phyloP scores from a whole-genome alignment of 2,113 vertebrate genomes.

The Seriola aureovittata region DNA sequence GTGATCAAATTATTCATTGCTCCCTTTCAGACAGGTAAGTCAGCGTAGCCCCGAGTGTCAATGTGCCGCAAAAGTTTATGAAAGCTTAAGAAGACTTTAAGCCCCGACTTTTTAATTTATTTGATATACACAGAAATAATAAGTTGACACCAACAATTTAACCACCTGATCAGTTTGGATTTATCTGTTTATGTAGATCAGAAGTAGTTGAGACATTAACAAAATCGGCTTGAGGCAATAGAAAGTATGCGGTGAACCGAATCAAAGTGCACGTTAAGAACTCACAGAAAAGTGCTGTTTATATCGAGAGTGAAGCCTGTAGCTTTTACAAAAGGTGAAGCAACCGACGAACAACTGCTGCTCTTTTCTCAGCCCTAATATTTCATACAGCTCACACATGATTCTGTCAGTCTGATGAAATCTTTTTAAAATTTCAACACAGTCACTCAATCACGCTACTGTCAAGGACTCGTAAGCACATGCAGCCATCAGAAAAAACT shows the following conservation, averaged over 20 bases:
- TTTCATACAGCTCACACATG: slow-evolving; percentile 4
- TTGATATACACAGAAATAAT: slow-evolving; percentile 37
- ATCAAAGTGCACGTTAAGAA: slow-evolving; percentile 41
- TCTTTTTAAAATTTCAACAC: neutral
- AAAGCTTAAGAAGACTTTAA: slow-evolving; percentile 63
- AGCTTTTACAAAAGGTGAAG: slow-evolving; percentile 20
- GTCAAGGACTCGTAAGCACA: neutral
- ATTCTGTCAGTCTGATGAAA: neutral
- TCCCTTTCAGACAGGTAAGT: slow-evolving; percentile 91
- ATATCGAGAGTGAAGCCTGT: slow-evolving; percentile 25
- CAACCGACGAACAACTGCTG: slow-evolving; percentile 2
- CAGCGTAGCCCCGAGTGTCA: slow-evolving; percentile 86
- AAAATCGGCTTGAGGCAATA: slow-evolving; percentile 33
- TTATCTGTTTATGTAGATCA: slow-evolving; percentile 52
- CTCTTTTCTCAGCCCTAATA: slow-evolving; percentile 8
- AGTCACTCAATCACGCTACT: neutral
- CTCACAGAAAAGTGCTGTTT: slow-evolving; percentile 26
- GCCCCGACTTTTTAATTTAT: slow-evolving; percentile 51
- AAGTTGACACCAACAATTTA: slow-evolving; percentile 46
- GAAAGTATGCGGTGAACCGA: slow-evolving; percentile 24
- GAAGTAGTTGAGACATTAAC: slow-evolving; percentile 35
- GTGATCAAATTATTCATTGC: slow-evolving; percentile 92
- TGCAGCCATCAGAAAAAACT: neutral
- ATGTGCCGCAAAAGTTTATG: slow-evolving; percentile 76
- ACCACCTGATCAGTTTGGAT: slow-evolving; percentile 49